phyloP scores from a whole-genome alignment of 2,888 invertebrate species.

The Sinodicranocentrus sp. region DNA sequence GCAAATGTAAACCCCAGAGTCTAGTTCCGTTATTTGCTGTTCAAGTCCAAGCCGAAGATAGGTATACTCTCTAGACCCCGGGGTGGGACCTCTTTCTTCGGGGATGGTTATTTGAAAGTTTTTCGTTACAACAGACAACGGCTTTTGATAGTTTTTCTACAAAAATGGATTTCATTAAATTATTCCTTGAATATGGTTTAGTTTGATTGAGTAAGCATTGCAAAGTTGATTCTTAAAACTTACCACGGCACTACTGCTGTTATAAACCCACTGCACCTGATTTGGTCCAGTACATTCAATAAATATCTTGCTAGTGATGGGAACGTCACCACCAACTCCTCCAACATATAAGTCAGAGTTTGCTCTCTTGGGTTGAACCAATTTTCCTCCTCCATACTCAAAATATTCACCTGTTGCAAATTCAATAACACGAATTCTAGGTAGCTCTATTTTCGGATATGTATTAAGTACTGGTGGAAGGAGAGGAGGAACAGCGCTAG shows the following conservation, averaged over 20 bases:
- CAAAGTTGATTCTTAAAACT: too few relatives aligned
- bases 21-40: slow-evolving; percentile 32
- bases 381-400: slow-evolving; percentile 53
- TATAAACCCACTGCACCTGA: slow-evolving; percentile 48
- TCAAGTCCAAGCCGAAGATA: slow-evolving; percentile 49
- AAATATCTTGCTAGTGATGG: slow-evolving; percentile 47
- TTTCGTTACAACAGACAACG: slow-evolving; percentile 42
- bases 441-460: slow-evolving; percentile 29
- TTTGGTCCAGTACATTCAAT: slow-evolving; percentile 56
- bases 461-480: neutral
- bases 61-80: slow-evolving; percentile 47
- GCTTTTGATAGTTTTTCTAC: neutral
- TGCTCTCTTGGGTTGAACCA: slow-evolving; percentile 47
- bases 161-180: slow-evolving; percentile 5
- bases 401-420: slow-evolving; percentile 52
- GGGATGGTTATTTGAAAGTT: slow-evolving; percentile 57
- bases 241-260: slow-evolving; percentile 28
- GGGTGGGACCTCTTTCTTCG: slow-evolving; percentile 33
- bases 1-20: slow-evolving; percentile 39
- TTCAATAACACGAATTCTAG: slow-evolving; percentile 46
- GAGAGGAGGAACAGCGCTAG: neutral
- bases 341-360: slow-evolving; percentile 48
- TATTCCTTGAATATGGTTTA: too few relatives aligned
- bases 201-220: too few relatives aligned
- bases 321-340: slow-evolving; percentile 48